Evolutionary conservation across 1,140 invertebrate genomes (phyloP), one percentile per base, ranked within the genome.

Genomic region (Camponotus floridanus): DNA sequence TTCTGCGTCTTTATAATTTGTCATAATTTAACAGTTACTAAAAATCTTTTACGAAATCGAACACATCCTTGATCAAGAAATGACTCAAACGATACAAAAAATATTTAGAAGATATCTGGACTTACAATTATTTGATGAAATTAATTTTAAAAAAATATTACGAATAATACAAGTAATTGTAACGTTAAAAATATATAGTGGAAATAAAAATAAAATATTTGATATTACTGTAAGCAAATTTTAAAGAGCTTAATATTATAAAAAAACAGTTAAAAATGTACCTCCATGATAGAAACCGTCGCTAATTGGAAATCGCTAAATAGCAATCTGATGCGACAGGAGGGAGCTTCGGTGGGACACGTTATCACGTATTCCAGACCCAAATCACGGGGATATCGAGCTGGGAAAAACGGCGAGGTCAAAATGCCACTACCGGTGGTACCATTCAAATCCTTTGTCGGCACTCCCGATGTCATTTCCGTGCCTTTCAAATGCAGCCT

Each of bases 221-320:
- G 21, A 59, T 55, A 0, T 7, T 5, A 13, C 4, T 51, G 18
- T 51, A 51, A 51, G 3, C 3, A 48, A 8, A 71, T n/a, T 21
- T n/a, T 21, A 15, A 39, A 21, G 11, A 15, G 15, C n/a, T 18
- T 68, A 21, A 21, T 45, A 15, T 48, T 39, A 59, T 62, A 42
- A 76, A 39, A 26, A 51, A 6, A 55, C 26, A 39, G 70, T 80
- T 68, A 57, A 9, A 55, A 80, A 13, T 67, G 21, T 8, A 97
- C 97, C 95, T 97, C 97, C 87, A 97, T 95, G 9, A 97, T 96
- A 0, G 97, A 97, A 55, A 96, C 96, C 1, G 96, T 92, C 0
- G 97, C 96, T 73, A 97, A 92, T 87, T 97, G 96, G 90, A 97
- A 97, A 91, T 97, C 97, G 4, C 96, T 96, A 89, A 97, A 97